These are phyloP conservation scores for Mycetomoellerius zeteki DNA, from an alignment of 1,140 invertebrate genomes.

Conservation along the genomic window DNA sequence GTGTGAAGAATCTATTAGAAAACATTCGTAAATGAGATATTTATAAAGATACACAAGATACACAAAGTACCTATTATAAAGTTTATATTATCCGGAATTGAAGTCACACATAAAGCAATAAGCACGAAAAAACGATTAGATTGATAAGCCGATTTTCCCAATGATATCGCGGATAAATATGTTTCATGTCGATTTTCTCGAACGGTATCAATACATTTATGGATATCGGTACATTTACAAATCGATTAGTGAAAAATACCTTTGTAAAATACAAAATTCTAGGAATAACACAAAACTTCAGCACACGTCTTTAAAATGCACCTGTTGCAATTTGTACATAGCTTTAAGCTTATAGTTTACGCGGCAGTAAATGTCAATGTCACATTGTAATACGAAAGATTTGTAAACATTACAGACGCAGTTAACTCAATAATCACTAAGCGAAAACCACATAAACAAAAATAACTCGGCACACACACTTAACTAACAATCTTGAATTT, in stretches of 20 bases:
- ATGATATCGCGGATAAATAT: not conserved
- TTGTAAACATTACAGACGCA: not conserved
- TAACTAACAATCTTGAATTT: not conserved
- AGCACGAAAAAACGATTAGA: not conserved
- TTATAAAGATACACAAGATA: not conserved
- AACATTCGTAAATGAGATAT: not conserved
- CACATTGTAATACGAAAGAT: slow-evolving; percentile 6
- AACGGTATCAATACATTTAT: not conserved
- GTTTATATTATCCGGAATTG: not conserved
- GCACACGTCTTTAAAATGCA: slow-evolving; percentile 2
- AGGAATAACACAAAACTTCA: not conserved
- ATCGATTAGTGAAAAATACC: slow-evolving; percentile 19
- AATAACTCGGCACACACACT: not conserved
- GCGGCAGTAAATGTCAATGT: slow-evolving; percentile 4
- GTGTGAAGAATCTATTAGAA: not conserved
- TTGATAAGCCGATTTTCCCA: slow-evolving; percentile 12
- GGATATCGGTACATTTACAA: not conserved
- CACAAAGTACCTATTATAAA: not conserved
- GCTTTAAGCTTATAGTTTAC: not conserved
- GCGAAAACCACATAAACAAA: not conserved
- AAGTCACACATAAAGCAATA: not conserved
- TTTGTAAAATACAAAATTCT: slow-evolving; percentile 17
- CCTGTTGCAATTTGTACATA: slow-evolving; percentile 18
- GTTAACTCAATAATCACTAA: not conserved
- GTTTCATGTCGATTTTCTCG: slow-evolving; percentile 6